Percentiles rank a stretch among this genome's conserved stretches.
phyloP scores from a whole-genome alignment of 1,140 invertebrate genomes.

The Calliopsis andreniformis region DNA sequence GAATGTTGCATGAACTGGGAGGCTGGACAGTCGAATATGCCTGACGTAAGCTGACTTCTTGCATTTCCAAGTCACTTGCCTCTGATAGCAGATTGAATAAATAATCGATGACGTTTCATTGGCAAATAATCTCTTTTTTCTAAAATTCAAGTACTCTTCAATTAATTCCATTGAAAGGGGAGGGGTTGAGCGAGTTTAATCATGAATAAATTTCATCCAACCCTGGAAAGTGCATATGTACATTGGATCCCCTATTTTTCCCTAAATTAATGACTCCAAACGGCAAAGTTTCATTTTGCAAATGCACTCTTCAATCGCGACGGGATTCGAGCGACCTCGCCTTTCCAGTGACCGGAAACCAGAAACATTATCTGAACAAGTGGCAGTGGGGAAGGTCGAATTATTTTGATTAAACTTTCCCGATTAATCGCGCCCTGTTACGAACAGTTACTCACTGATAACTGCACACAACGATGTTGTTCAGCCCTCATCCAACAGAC shows the following conservation, averaged over 20 bases:
- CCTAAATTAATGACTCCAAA: not conserved
- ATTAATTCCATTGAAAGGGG: not conserved
- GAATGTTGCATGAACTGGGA: too few species aligned
- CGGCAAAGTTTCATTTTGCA: conserved; percentile 1
- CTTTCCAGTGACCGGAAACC: not conserved
- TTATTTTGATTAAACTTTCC: conserved; percentile 23
- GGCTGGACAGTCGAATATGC: too few species aligned
- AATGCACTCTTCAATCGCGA: not conserved
- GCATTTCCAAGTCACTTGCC: too few species aligned
- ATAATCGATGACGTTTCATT: too few species aligned
- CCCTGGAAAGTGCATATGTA: not conserved
- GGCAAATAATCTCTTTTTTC: not conserved
- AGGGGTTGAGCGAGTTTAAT: not conserved
- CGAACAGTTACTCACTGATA: conserved; percentile 29
- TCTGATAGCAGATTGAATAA: too few species aligned
- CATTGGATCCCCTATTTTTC: not conserved
- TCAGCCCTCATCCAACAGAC: too few species aligned
- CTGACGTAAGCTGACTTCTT: too few species aligned
- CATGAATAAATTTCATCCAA: conserved; percentile 2
- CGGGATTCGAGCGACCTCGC: not conserved
- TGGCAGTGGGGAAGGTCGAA: not conserved
- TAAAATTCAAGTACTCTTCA: not conserved
- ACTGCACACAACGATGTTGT: not conserved
- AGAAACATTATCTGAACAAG: not conserved
- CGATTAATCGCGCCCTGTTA: conserved; percentile 24